Base-by-base conservation (phyloP, 2,113 vertebrate species). In the Ahaetulla prasina region DNA sequence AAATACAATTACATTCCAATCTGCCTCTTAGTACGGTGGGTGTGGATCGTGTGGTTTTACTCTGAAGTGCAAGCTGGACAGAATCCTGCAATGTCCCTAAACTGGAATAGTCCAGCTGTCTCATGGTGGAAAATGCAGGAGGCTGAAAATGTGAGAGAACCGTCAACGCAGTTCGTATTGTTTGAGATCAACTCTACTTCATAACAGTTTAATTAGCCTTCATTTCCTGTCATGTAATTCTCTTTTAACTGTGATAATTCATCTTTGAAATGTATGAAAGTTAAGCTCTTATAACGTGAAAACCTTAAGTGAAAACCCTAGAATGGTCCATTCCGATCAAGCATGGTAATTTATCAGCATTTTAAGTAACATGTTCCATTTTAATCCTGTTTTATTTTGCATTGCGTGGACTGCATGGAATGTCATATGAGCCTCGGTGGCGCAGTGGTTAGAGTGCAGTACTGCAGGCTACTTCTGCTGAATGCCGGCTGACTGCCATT, bases 141-240 rank as follows among this genome's bases (percentile, higher is more conserved):
- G 52, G 30, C n/a, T 89, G 50, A n/a, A 87, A 89, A 55, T 87
- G 35, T 2, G 0, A 25, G 47, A 87, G 47, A 85, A 89, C 53
- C 88, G 27, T 89, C n/a, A 93, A 60, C 53, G 10, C 89, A 85
- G 39, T 89, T 93, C 68, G 85, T 89, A 93, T 74, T 89, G 11
- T 8, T 52, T 91, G 87, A 91, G 53, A 89, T 92, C 88, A 84
- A 39, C 60, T 92, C 87, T 39, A 90, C 88, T 86, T 92, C 92
- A 90, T 92, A 92, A 92, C 85, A 86, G 80, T 92, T 92, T 92
- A 90, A 92, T 92, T 92, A 92, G 54, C 92, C 92, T 92, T 92
- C 86, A 88, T 88, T 92, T 92, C 92, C 80, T 92, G 74, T 92
- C 92, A 92, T 92, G 92, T 92, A 92, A 92, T 89, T 92, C 92